These are phyloP conservation scores for Vanessa atalanta DNA, from an alignment of 1,140 invertebrate genomes.

Conservation along the genomic window DNA sequence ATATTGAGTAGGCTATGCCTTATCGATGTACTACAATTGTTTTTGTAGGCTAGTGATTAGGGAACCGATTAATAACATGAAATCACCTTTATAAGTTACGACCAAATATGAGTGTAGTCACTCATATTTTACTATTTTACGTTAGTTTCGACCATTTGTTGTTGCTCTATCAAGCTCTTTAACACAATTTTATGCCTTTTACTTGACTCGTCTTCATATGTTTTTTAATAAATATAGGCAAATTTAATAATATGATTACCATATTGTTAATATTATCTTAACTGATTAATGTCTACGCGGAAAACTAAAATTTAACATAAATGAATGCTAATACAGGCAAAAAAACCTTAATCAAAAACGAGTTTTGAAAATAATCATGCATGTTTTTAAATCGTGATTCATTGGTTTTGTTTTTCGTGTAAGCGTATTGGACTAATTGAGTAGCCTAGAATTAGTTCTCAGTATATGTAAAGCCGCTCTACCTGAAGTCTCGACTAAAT, in stretches of 20 bases:
- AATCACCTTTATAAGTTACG: no score
- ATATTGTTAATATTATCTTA: background rate
- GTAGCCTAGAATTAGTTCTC: background rate
- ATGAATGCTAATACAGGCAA: background rate
- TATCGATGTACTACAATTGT: no score
- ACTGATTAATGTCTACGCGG: background rate
- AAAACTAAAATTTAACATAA: background rate
- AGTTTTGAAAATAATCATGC: background rate
- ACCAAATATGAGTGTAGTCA: no score
- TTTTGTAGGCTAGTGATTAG: no score
- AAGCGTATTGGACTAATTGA: background rate
- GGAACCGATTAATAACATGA: no score
- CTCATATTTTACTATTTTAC: no score
- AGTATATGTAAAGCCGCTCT: background rate
- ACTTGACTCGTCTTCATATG: no score
- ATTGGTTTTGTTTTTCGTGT: background rate
- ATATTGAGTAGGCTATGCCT: no score
- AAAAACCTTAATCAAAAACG: background rate
- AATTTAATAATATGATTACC: background rate
- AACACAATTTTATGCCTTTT: no score
- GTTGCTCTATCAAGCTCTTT: no score
- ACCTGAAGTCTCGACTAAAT: background rate
- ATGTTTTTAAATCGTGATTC: constrained; percentile 4
- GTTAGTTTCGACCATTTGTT: no score
- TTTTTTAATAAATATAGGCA: no score